A percentile compares a stretch with the other conserved stretches of the same genome.
phyloP scores from a whole-genome alignment of 2,113 vertebrate genomes.

The Chaenocephalus aceratus region DNA sequence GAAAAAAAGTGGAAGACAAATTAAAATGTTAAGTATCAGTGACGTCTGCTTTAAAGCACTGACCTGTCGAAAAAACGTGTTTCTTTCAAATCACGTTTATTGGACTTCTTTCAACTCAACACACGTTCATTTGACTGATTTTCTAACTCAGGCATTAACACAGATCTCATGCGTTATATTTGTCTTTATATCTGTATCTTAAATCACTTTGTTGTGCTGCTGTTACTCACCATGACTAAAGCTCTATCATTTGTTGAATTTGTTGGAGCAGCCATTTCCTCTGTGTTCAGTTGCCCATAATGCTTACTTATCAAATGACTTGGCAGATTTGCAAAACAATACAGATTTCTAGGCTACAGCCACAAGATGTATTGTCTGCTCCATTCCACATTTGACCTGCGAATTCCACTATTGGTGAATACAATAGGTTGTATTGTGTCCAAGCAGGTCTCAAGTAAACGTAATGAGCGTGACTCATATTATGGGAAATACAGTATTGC shows the following conservation, averaged over 20 bases:
- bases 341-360: no score
- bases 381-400: not conserved
- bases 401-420: not conserved
- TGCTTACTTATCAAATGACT: not conserved
- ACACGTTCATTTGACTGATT: not conserved
- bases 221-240: not conserved
- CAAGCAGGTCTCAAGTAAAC: no score
- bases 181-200: not conserved
- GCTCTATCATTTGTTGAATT: not conserved
- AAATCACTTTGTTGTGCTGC: not conserved
- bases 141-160: not conserved
- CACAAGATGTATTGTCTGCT: not conserved
- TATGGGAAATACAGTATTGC: not conserved
- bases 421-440: not conserved
- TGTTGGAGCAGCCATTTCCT: not conserved
- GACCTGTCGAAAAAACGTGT: not conserved
- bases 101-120: not conserved
- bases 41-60: no score
- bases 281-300: not conserved
- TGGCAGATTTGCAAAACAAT: no score
- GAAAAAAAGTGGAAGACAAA: no score
- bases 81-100: not conserved
- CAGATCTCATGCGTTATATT: not conserved
- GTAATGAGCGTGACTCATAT: constrained; percentile 20
- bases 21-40: no score